Evolutionary conservation across 2,888 invertebrate species (phyloP).

Genomic region (Lithophane leautieri): DNA sequence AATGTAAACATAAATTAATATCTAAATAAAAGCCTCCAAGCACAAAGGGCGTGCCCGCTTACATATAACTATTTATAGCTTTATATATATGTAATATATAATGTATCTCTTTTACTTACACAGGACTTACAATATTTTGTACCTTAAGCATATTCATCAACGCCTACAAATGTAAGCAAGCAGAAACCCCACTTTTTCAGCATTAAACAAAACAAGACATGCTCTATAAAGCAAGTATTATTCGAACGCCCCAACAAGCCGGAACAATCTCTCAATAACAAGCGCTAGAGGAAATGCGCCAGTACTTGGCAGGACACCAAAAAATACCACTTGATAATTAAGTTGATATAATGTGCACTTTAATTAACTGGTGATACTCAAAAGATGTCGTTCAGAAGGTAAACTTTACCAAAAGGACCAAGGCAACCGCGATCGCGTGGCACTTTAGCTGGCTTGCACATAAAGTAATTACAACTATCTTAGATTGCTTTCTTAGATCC

Average conservation of each 20-base stretch:
- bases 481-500: neutral
- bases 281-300: slow-evolving; percentile 49
- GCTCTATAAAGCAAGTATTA: slow-evolving; percentile 27
- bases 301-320: slow-evolving; percentile 62
- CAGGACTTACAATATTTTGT: no score
- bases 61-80: no score
- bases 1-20: no score
- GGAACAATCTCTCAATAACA: slow-evolving; percentile 54
- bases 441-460: neutral
- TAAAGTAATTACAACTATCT: neutral
- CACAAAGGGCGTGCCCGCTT: no score
- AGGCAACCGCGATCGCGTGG: no score
- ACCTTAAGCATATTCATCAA: slow-evolving; percentile 3
- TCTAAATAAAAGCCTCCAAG: no score
- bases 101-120: neutral
- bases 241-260: slow-evolving; percentile 33
- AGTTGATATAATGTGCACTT: slow-evolving; percentile 62
- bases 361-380: slow-evolving; percentile 56
- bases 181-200: slow-evolving; percentile 2
- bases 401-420: neutral
- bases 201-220: slow-evolving; percentile 26
- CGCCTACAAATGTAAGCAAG: slow-evolving; percentile 15
- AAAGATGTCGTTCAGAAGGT: slow-evolving; percentile 25
- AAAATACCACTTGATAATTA: slow-evolving; percentile 64
- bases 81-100: no score